These are phyloP conservation scores for Diarsia dahlii DNA, from an alignment of 2,888 invertebrate genomes.

Conservation along the genomic window DNA sequence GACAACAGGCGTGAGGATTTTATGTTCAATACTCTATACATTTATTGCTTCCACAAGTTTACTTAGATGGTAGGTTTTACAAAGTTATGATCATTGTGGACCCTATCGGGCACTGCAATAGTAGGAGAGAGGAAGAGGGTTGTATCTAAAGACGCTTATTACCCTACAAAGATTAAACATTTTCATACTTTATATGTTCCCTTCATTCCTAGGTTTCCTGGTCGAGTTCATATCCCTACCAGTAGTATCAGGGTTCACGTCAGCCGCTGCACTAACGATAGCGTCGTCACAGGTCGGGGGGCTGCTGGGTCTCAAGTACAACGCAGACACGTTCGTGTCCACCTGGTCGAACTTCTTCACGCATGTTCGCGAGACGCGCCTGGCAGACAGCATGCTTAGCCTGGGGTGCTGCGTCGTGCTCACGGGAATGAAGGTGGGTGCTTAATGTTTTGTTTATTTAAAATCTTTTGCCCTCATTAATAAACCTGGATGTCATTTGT, in stretches of 20 bases:
- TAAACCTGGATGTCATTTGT: background rate
- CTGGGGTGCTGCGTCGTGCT: constrained; percentile 91
- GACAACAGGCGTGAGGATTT: background rate
- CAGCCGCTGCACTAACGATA: constrained; percentile 94
- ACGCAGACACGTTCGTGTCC: constrained; percentile 91
- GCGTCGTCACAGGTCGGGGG: constrained; percentile 94
- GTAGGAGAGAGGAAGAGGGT: too few species aligned
- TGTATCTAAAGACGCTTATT: background rate
- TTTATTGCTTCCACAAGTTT: too few species aligned
- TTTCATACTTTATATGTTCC: background rate
- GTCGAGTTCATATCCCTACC: constrained; percentile 94
- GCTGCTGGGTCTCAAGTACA: constrained; percentile 91
- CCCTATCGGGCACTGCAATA: too few species aligned
- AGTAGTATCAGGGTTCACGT: constrained; percentile 94
- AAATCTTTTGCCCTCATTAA: background rate
- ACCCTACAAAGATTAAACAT: background rate
- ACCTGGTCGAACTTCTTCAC: constrained; percentile 90
- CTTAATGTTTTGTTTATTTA: background rate
- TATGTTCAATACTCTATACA: too few species aligned
- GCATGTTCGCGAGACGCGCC: constrained; percentile 89
- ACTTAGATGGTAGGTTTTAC: too few species aligned
- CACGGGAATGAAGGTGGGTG: constrained; percentile 92
- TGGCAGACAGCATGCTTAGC: constrained; percentile 92
- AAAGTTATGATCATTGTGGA: too few species aligned
- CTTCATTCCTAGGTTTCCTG: constrained; percentile 91